phyloP scores from a whole-genome alignment of 2,797 vertebrate genomes.

The Neolamprologus multifasciatus region DNA sequence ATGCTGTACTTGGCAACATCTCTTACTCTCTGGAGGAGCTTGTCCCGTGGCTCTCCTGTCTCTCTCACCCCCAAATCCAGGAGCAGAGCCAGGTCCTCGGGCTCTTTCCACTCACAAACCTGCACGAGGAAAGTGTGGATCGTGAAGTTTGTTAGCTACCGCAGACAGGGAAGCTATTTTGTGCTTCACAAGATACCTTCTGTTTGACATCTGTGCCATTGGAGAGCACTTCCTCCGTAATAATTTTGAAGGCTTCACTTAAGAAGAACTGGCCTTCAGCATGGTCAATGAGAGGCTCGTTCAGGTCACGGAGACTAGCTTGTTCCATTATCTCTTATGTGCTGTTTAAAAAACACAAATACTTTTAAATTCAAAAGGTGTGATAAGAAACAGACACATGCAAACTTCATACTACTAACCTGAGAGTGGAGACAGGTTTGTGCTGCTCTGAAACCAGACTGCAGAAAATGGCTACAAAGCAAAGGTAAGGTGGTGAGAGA shows the following conservation, averaged over 20 bases:
- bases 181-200: slow-evolving; percentile 66
- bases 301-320: slow-evolving; percentile 6
- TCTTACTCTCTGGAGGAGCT: slow-evolving; percentile 76
- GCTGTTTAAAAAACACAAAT: background rate
- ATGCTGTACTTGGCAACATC: slow-evolving; percentile 83
- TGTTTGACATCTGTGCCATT: slow-evolving; percentile 76
- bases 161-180: background rate
- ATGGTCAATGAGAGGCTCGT: slow-evolving; percentile 48
- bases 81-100: slow-evolving; percentile 72
- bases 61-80: slow-evolving; percentile 82
- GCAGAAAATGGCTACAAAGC: background rate
- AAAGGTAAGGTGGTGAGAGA: accelerated
- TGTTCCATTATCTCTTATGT: background rate
- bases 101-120: slow-evolving; percentile 87
- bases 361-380: background rate
- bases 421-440: background rate
- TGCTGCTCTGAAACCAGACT: background rate
- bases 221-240: slow-evolving; percentile 78
- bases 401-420: slow-evolving; percentile 18
- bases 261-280: slow-evolving; percentile 75
- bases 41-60: slow-evolving; percentile 68
- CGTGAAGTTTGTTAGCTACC: background rate
- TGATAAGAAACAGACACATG: background rate
- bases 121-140: slow-evolving; percentile 23
- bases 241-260: slow-evolving; percentile 74